Percentiles rank a stretch among this genome's conserved stretches.
Evolutionary conservation across 1,140 invertebrate species (phyloP).

Genomic region (Schmidtea mediterranea): DNA sequence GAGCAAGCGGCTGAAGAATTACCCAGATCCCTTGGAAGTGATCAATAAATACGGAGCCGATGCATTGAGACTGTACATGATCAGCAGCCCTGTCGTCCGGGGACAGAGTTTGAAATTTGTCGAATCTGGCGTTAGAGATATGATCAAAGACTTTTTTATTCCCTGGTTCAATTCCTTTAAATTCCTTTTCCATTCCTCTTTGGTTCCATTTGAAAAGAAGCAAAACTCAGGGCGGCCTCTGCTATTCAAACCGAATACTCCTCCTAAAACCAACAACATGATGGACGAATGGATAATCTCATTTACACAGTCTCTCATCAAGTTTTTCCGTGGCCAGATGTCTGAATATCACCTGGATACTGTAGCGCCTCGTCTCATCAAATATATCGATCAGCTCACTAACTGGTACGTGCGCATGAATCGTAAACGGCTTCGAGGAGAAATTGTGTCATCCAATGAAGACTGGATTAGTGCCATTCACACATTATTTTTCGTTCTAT

Average conservation of each 20-base stretch:
- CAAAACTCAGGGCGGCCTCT: neutral
- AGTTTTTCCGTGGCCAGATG: slow-evolving; percentile 74
- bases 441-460: neutral
- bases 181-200: slow-evolving; percentile 30
- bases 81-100: slow-evolving; percentile 87
- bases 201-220: neutral
- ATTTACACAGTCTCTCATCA: slow-evolving; percentile 65
- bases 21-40: slow-evolving; percentile 73
- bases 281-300: slow-evolving; percentile 95
- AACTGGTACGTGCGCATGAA: slow-evolving; percentile 98
- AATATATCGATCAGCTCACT: slow-evolving; percentile 84
- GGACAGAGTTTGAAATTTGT: slow-evolving; percentile 86
- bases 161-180: slow-evolving; percentile 97
- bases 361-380: slow-evolving; percentile 64
- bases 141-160: slow-evolving; percentile 85
- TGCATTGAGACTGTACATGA: slow-evolving; percentile 71
- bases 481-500: neutral
- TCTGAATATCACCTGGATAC: slow-evolving; percentile 67
- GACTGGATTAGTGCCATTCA: slow-evolving; percentile 4
- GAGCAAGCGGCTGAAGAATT: slow-evolving; percentile 96
- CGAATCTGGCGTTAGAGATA: slow-evolving; percentile 76
- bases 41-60: slow-evolving; percentile 83
- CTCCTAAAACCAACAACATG: neutral
- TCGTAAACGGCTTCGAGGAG: slow-evolving; percentile 48
- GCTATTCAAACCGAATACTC: neutral